These are phyloP conservation scores for Xestia c-nigrum DNA, from an alignment of 2,888 invertebrate species.

Conservation along the genomic window DNA sequence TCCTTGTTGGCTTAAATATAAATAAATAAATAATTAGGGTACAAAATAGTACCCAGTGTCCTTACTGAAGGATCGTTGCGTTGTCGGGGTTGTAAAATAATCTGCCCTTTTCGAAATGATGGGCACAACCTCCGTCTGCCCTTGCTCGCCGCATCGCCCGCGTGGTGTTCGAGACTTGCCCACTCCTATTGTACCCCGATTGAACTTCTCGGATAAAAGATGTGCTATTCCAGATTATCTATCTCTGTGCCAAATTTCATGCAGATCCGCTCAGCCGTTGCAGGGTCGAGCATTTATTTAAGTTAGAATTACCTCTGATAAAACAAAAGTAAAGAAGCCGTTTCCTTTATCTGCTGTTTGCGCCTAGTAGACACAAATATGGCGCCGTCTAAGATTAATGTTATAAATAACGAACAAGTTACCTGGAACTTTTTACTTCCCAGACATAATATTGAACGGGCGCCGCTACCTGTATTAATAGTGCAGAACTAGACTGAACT, in stretches of 20 bases:
- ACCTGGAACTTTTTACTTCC: constrained; percentile 30
- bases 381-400: constrained; percentile 13
- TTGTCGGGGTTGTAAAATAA: neutral
- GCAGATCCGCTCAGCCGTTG: neutral
- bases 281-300: neutral
- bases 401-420: constrained; percentile 19
- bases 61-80: neutral
- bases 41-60: neutral
- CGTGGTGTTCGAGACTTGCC: neutral
- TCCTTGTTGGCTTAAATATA: no score
- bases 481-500: constrained; percentile 11
- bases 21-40: no score
- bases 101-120: neutral
- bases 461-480: constrained; percentile 17
- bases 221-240: neutral
- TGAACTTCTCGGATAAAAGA: neutral
- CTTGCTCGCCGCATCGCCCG: neutral
- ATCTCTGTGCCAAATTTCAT: neutral
- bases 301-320: neutral
- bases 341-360: neutral
- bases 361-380: neutral
- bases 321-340: neutral
- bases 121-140: neutral
- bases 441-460: constrained; percentile 1
- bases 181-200: neutral